Evolutionary conservation across 2,113 vertebrate species (phyloP).

Genomic region (Burhinus bistriatus): DNA sequence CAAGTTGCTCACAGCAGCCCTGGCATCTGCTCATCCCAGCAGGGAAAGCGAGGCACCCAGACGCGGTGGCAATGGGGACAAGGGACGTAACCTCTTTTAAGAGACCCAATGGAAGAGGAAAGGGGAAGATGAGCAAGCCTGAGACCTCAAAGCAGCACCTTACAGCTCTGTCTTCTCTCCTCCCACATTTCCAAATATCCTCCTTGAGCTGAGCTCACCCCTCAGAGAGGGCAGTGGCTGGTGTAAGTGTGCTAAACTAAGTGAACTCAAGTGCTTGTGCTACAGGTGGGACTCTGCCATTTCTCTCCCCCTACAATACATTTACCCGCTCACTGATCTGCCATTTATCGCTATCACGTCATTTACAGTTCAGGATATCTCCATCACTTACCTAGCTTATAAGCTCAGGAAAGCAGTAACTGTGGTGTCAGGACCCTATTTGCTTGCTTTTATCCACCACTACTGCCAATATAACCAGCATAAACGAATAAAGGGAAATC

Average conservation of each 20-base stretch:
- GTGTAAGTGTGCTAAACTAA: not conserved
- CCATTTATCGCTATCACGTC: not conserved
- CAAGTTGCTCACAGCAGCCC: not conserved
- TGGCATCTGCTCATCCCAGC: not conserved
- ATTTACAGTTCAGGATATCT: not conserved
- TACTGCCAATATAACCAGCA: not conserved
- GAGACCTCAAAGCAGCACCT: not conserved
- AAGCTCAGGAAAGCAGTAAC: not conserved
- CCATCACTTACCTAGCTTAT: not conserved
- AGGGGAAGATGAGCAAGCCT: not conserved
- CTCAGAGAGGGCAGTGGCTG: not conserved
- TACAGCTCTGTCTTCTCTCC: not conserved
- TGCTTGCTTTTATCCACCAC: not conserved
- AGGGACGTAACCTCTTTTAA: not conserved
- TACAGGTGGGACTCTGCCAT: not conserved
- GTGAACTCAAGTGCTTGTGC: not conserved
- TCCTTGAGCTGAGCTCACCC: not conserved
- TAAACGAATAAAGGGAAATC: not conserved
- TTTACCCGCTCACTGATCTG: not conserved
- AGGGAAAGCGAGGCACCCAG: not conserved
- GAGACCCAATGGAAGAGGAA: not conserved
- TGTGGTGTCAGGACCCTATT: not conserved
- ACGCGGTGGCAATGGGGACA: fast-evolving
- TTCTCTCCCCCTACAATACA: not conserved
- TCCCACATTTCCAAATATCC: not conserved